These are phyloP conservation scores for Anguilla rostrata DNA, from an alignment of 2,113 vertebrate species.

Conservation along the genomic window DNA sequence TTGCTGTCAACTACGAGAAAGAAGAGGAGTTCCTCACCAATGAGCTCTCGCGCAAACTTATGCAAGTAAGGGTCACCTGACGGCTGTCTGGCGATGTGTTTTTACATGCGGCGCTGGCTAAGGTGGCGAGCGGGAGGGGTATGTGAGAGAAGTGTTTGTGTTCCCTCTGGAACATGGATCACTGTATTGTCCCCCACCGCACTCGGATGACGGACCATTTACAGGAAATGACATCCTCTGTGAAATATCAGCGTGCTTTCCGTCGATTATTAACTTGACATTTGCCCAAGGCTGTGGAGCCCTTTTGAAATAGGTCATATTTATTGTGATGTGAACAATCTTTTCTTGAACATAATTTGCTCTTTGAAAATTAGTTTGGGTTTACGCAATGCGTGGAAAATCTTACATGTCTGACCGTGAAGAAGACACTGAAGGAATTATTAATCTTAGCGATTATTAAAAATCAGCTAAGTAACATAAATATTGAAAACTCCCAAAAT, in stretches of 20 bases:
- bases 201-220: not conserved
- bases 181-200: not conserved
- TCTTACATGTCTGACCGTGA: too few relatives aligned
- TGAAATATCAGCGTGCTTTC: not conserved
- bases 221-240: not conserved
- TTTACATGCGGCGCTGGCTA: not conserved
- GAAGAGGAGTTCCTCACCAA: conserved; percentile 88
- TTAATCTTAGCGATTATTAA: too few relatives aligned
- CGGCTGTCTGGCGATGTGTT: not conserved
- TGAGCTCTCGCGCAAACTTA: conserved; percentile 83
- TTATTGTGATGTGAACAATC: not conserved
- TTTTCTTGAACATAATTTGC: not conserved
- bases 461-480: too few relatives aligned
- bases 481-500: too few relatives aligned
- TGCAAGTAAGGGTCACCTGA: conserved; percentile 72
- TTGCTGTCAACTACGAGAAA: conserved; percentile 86
- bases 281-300: not conserved
- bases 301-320: not conserved
- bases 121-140: not conserved
- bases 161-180: not conserved
- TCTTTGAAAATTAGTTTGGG: not conserved
- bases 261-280: not conserved
- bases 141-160: not conserved
- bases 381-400: not conserved
- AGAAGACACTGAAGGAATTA: too few relatives aligned